Evolutionary conservation across 2,113 vertebrate species (phyloP).

Genomic region (Eurystomus gularis): DNA sequence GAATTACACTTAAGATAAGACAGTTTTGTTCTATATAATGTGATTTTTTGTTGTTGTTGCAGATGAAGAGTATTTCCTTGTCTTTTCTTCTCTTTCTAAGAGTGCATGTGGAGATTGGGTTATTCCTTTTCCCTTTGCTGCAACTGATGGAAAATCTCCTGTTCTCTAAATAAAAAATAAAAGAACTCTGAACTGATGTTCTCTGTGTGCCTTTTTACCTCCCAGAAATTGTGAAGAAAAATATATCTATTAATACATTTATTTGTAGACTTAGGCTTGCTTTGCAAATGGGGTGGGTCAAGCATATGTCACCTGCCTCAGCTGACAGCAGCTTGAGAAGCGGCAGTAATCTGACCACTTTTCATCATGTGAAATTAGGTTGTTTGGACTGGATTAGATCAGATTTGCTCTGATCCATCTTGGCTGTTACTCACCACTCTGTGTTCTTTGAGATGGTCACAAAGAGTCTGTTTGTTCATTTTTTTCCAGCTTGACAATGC

Average conservation of each 20-base stretch:
- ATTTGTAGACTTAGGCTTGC: neutral
- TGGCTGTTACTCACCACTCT: neutral
- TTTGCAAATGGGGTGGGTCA: neutral
- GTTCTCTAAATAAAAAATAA: neutral
- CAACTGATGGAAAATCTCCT: neutral
- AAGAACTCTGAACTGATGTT: neutral
- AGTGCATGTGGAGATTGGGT: neutral
- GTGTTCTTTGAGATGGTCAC: neutral
- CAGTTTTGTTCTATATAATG: neutral
- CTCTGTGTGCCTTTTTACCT: neutral
- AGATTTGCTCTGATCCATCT: neutral
- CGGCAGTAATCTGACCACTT: neutral
- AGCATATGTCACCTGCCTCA: neutral
- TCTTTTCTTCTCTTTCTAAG: neutral
- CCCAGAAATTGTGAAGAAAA: neutral
- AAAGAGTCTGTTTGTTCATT: conserved; percentile 41
- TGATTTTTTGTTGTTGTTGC: neutral
- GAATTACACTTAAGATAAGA: neutral
- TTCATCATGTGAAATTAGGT: conserved; percentile 25
- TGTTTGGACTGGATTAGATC: conserved; percentile 40
- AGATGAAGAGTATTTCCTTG: neutral
- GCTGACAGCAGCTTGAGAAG: neutral
- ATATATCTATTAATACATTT: neutral
- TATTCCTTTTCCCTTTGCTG: neutral
- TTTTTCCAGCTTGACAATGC: conserved; percentile 10